phyloP scores from a whole-genome alignment of 2,888 invertebrate species.

The Eledona agricola region DNA sequence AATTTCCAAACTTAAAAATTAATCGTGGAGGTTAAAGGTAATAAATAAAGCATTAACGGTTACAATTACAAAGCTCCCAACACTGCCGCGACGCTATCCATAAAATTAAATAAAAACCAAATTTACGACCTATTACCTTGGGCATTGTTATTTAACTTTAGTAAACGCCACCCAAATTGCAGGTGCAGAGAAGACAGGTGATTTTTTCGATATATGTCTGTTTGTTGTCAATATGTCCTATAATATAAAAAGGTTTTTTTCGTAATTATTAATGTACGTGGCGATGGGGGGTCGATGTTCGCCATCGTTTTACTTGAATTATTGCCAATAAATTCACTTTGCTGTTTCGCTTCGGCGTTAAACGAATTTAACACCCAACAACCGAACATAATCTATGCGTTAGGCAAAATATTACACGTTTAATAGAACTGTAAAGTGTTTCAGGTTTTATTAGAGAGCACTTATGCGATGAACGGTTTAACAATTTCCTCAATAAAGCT shows the following conservation, averaged over 20 bases:
- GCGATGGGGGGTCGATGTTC: slow-evolving; percentile 31
- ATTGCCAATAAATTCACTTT: slow-evolving; percentile 31
- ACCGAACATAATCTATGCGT: slow-evolving; percentile 19
- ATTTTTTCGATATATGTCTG: slow-evolving; percentile 33
- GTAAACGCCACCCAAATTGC: slow-evolving; percentile 33
- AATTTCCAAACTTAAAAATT: slow-evolving; percentile 19
- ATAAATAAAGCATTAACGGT: slow-evolving; percentile 31
- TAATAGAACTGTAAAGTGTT: slow-evolving; percentile 10
- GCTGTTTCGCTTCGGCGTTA: slow-evolving; percentile 23
- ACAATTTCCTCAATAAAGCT: too few species aligned
- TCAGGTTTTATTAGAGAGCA: too few species aligned
- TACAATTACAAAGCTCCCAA: slow-evolving; percentile 26
- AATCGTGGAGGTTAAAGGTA: slow-evolving; percentile 22
- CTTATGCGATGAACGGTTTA: too few species aligned
- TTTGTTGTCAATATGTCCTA: slow-evolving; percentile 25
- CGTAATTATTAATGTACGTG: slow-evolving; percentile 32
- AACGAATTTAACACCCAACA: slow-evolving; percentile 24
- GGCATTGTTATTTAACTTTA: slow-evolving; percentile 26
- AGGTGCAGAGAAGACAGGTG: slow-evolving; percentile 35
- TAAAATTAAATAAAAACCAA: slow-evolving; percentile 27
- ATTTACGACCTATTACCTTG: slow-evolving; percentile 29
- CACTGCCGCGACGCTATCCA: slow-evolving; percentile 22
- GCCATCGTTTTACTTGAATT: slow-evolving; percentile 28
- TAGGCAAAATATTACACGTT: slow-evolving; percentile 15
- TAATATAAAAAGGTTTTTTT: slow-evolving; percentile 26